phyloP scores from a whole-genome alignment of 37 sponge, comb jelly and placozoan genomes.

The Corticium candelabrum region DNA sequence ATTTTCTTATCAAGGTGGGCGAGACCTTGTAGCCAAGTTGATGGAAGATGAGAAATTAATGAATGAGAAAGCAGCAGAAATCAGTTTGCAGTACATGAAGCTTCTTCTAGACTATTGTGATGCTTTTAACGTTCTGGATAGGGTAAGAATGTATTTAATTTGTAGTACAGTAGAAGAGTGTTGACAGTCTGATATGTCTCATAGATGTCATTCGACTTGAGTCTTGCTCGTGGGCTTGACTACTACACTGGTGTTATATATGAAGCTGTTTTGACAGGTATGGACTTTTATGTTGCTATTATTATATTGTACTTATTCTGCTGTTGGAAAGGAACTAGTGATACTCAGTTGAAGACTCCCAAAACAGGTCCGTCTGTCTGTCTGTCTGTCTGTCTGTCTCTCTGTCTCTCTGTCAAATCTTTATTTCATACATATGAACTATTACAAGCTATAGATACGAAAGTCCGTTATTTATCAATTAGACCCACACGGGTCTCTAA shows the following conservation, averaged over 20 bases:
- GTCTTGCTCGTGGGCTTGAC: slow-evolving; percentile 92
- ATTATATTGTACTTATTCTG: background rate
- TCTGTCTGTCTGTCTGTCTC: too few species aligned
- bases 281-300: too few species aligned
- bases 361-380: too few species aligned
- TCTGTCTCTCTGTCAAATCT: too few species aligned
- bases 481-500: too few species aligned
- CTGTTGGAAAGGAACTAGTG: too few species aligned
- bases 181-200: background rate
- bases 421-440: too few species aligned
- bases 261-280: slow-evolving; percentile 70
- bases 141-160: slow-evolving; percentile 38
- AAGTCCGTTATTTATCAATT: too few species aligned
- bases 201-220: slow-evolving; percentile 89
- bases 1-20: background rate
- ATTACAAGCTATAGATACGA: too few species aligned
- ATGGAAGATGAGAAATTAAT: slow-evolving; percentile 15
- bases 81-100: slow-evolving; percentile 68
- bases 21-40: background rate
- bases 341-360: too few species aligned
- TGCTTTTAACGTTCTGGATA: slow-evolving; percentile 51
- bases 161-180: too few species aligned
- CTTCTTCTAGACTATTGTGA: slow-evolving; percentile 78
- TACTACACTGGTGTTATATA: slow-evolving; percentile 95
- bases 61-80: slow-evolving; percentile 21